Evolutionary conservation across 2,113 vertebrate genomes (phyloP).

Genomic region (Gallinago media): DNA sequence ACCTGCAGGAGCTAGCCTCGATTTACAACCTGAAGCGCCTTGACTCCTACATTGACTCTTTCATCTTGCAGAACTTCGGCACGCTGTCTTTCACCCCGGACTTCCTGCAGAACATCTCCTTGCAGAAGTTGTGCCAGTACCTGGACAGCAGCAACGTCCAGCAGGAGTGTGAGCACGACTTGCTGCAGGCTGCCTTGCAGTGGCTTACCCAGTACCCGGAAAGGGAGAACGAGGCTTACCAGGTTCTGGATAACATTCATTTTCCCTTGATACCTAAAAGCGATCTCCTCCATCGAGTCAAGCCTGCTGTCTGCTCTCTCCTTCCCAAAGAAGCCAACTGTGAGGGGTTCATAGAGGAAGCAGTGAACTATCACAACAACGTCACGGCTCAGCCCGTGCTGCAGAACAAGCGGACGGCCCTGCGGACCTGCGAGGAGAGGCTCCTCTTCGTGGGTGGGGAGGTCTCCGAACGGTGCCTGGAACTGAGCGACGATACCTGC

Average conservation of each 20-base stretch:
- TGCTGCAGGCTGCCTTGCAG: slow-evolving; percentile 88
- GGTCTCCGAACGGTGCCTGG: slow-evolving; percentile 91
- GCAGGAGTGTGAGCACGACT: slow-evolving; percentile 86
- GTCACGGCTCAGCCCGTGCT: slow-evolving; percentile 86
- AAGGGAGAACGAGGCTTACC: slow-evolving; percentile 77
- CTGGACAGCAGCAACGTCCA: slow-evolving; percentile 87
- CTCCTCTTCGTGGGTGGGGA: slow-evolving; percentile 94
- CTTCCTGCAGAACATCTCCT: slow-evolving; percentile 85
- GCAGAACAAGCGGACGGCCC: slow-evolving; percentile 82
- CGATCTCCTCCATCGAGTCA: slow-evolving; percentile 84
- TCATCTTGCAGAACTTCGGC: slow-evolving; percentile 87
- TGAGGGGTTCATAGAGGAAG: slow-evolving; percentile 88
- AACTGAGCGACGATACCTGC: slow-evolving; percentile 90
- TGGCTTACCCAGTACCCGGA: slow-evolving; percentile 89
- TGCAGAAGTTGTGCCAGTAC: slow-evolving; percentile 88
- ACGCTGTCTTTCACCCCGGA: slow-evolving; percentile 85
- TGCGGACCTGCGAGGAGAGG: slow-evolving; percentile 82
- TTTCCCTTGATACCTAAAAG: slow-evolving; percentile 88
- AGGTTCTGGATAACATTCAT: slow-evolving; percentile 88
- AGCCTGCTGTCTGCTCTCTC: slow-evolving; percentile 84
- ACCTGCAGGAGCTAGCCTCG: slow-evolving; percentile 91
- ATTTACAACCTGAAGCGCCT: slow-evolving; percentile 92
- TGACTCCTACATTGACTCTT: slow-evolving; percentile 88
- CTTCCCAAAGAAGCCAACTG: slow-evolving; percentile 85
- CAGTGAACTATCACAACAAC: slow-evolving; percentile 84